phyloP scores from a whole-genome alignment of 2,888 invertebrate genomes.

The Drosophila vallismaia region DNA sequence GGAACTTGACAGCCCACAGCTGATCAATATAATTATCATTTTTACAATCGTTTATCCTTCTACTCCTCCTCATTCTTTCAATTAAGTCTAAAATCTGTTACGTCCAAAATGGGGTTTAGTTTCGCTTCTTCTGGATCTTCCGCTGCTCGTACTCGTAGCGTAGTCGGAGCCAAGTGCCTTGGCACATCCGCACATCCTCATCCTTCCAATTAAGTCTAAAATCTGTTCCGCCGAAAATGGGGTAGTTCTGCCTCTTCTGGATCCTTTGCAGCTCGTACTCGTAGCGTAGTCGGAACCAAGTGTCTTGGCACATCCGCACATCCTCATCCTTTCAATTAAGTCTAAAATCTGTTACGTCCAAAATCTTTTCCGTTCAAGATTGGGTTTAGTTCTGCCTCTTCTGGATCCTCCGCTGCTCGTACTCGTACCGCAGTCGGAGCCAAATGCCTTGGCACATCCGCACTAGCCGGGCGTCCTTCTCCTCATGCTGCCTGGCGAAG shows the following conservation, averaged over 20 bases:
- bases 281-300: conserved; percentile 91
- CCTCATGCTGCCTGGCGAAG: conserved; percentile 81
- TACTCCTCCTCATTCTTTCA: neutral
- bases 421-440: conserved; percentile 88
- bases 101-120: neutral
- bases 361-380: conserved; percentile 2
- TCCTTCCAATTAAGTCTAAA: neutral
- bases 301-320: conserved; percentile 92
- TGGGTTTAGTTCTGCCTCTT: neutral
- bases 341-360: neutral
- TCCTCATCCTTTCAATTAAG: neutral
- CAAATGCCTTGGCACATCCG: conserved; percentile 95
- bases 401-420: conserved; percentile 52
- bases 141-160: conserved; percentile 83
- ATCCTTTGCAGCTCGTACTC: conserved; percentile 69
- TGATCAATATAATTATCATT: neutral
- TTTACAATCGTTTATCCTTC: neutral
- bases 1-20: conserved; percentile 5
- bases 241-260: conserved; percentile 5
- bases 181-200: conserved; percentile 89
- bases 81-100: neutral
- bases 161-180: conserved; percentile 93
- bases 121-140: conserved; percentile 5
- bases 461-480: conserved; percentile 87
- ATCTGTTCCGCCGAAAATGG: neutral